Percentiles rank a stretch among this genome's conserved stretches.
These are phyloP conservation scores for Teleogryllus oceanicus DNA, from an alignment of 2,888 invertebrate genomes.

Conservation along the genomic window DNA sequence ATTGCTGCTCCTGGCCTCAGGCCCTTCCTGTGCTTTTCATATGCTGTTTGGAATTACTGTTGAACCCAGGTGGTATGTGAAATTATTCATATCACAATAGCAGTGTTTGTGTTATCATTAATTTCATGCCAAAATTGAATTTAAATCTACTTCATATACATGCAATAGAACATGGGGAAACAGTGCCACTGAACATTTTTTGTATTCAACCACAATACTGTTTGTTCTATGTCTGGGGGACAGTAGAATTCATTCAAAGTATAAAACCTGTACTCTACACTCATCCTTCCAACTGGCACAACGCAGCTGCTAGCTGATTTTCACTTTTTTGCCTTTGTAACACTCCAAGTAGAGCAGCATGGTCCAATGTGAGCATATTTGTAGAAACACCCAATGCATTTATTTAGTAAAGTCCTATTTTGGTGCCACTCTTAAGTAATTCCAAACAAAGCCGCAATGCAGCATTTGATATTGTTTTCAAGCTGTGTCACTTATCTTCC, in stretches of 20 bases:
- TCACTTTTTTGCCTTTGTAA: constrained; percentile 21
- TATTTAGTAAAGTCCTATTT: not conserved
- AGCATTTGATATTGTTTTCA: constrained; percentile 7
- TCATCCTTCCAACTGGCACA: constrained; percentile 11
- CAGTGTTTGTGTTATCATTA: constrained; percentile 19
- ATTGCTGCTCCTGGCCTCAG: constrained; percentile 30
- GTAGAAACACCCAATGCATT: constrained; percentile 11
- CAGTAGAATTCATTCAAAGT: not conserved
- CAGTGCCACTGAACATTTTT: not conserved
- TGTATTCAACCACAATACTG: not conserved
- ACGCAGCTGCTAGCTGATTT: not conserved
- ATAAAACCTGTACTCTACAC: constrained; percentile 4
- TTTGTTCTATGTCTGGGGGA: not conserved
- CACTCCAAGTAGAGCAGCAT: constrained; percentile 2
- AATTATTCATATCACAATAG: constrained; percentile 11
- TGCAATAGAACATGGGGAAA: constrained; percentile 4
- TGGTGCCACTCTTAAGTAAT: constrained; percentile 22
- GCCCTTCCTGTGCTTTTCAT: constrained; percentile 27
- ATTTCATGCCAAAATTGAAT: not conserved
- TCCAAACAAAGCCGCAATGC: constrained; percentile 24
- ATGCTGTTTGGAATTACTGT: constrained; percentile 28
- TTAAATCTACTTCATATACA: not conserved
- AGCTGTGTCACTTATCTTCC: constrained; percentile 26
- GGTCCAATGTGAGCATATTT: not conserved
- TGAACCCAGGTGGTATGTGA: not conserved